Percentiles rank a stretch among this genome's conserved stretches.
These are phyloP conservation scores for Fukomys damarensis DNA, from an alignment of 2,113 vertebrate genomes.

Conservation along the genomic window DNA sequence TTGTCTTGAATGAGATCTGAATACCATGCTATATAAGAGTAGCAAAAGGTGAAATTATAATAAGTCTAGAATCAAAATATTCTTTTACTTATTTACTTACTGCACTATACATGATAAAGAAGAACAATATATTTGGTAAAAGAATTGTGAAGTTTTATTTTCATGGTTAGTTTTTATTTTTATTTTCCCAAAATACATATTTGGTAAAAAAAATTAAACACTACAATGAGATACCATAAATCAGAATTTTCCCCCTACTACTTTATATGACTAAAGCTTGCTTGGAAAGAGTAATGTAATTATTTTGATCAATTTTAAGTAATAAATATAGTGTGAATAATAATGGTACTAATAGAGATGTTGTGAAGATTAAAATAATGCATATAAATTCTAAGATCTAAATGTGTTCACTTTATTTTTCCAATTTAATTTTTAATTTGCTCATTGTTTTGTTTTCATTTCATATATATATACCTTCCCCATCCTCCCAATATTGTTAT, in stretches of 20 bases:
- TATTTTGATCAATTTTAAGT: conserved; percentile 24
- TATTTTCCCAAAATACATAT: neutral
- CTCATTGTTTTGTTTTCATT: neutral
- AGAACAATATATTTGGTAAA: neutral
- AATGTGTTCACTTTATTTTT: neutral
- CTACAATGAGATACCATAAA: neutral
- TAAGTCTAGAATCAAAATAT: neutral
- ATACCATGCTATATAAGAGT: neutral
- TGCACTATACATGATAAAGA: neutral
- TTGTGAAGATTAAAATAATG: neutral
- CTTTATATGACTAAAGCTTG: neutral
- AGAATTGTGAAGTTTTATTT: neutral
- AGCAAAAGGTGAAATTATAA: neutral
- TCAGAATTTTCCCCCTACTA: neutral
- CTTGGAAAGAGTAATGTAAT: neutral
- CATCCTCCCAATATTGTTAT: neutral
- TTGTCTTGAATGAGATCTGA: neutral
- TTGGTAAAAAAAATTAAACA: neutral
- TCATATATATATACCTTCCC: neutral
- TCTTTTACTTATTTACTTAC: conserved; percentile 7
- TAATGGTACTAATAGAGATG: neutral
- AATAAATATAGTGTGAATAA: neutral
- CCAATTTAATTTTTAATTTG: conserved; percentile 12
- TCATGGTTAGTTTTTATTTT: neutral
- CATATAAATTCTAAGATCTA: neutral